Conservation (phyloP, 1,140 invertebrate genomes). For the Drosophila ambigua region DNA sequence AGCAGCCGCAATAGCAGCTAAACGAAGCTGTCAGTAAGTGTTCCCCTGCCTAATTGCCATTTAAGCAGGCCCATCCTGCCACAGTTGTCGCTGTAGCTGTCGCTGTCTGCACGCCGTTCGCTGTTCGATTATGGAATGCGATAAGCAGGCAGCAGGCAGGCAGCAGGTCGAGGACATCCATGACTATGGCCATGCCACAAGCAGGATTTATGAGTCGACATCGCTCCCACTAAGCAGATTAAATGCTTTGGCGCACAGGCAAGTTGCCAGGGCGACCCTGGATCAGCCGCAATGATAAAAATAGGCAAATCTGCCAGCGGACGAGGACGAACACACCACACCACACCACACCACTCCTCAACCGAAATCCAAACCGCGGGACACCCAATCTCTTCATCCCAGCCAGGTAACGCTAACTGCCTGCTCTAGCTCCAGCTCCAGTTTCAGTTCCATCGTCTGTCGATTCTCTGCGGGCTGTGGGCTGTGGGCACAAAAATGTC, state of each 20-base stretch:
- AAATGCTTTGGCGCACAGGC: constrained; percentile 54
- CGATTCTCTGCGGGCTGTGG: constrained; percentile 17
- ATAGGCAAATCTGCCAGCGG: constrained; percentile 53
- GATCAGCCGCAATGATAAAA: constrained; percentile 72
- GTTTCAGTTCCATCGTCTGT: constrained; percentile 2
- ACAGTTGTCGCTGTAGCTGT: not conserved
- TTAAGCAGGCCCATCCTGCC: constrained; percentile 29
- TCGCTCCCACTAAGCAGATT: constrained; percentile 64
- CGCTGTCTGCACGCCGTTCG: not conserved
- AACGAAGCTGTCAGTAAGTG: constrained; percentile 38
- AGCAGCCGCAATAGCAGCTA: constrained; percentile 10
- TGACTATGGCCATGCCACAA: constrained; percentile 35
- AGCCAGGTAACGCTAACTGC: constrained; percentile 11
- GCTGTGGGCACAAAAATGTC: constrained; percentile 36
- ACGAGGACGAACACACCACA: constrained; percentile 1
- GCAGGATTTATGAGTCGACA: constrained; percentile 52
- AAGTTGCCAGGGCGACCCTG: constrained; percentile 61
- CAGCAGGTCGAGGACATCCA: constrained; percentile 29
- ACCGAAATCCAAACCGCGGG: not conserved
- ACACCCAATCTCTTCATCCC: not conserved
- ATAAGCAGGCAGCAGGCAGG: constrained; percentile 39
- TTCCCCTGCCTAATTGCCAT: constrained; percentile 41
- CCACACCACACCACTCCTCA: not conserved
- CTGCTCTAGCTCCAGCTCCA: not conserved
- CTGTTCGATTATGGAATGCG: constrained; percentile 35